phyloP scores from a whole-genome alignment of 2,888 invertebrate genomes.

The Liodrosophila aerea region DNA sequence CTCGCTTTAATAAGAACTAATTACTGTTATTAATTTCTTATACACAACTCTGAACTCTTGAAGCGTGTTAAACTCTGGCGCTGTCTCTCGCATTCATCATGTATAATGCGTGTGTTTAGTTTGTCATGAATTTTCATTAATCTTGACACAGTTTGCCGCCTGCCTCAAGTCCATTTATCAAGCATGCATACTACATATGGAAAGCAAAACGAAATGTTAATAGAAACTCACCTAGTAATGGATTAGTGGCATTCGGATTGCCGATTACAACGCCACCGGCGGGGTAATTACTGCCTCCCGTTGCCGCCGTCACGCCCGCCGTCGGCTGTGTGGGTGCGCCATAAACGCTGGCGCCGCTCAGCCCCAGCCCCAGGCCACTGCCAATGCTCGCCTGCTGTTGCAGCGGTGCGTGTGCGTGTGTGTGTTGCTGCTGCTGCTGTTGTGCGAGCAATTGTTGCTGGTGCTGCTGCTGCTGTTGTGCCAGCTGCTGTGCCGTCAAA shows the following conservation, averaged over 20 bases:
- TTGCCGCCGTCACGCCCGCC: slow-evolving; percentile 42
- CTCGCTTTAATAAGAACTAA: slow-evolving; percentile 5
- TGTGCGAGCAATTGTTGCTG: slow-evolving; percentile 36
- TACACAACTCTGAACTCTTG: not conserved
- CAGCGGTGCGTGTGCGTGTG: slow-evolving; percentile 52
- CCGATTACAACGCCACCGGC: slow-evolving; percentile 78
- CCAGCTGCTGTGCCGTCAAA: slow-evolving; percentile 18
- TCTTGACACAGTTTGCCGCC: slow-evolving; percentile 38
- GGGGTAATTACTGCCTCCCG: slow-evolving; percentile 61
- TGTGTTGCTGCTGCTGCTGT: slow-evolving; percentile 39
- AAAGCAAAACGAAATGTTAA: not conserved
- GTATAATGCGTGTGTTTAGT: slow-evolving; percentile 33
- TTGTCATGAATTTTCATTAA: slow-evolving; percentile 50
- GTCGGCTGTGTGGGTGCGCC: slow-evolving; percentile 63
- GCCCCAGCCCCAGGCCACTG: slow-evolving; percentile 43
- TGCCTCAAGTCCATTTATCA: slow-evolving; percentile 27
- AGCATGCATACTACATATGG: slow-evolving; percentile 12
- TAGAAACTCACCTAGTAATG: slow-evolving; percentile 75
- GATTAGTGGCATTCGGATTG: slow-evolving; percentile 79
- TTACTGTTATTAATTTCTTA: slow-evolving; percentile 18
- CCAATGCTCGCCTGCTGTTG: slow-evolving; percentile 66
- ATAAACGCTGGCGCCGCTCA: slow-evolving; percentile 42
- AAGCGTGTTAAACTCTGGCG: slow-evolving; percentile 24
- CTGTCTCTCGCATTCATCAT: slow-evolving; percentile 37
- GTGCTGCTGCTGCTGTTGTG: slow-evolving; percentile 22